Percentiles rank a stretch among this genome's conserved stretches.
These are phyloP conservation scores for Alectura lathami DNA, from an alignment of 2,113 vertebrate genomes.

Conservation along the genomic window DNA sequence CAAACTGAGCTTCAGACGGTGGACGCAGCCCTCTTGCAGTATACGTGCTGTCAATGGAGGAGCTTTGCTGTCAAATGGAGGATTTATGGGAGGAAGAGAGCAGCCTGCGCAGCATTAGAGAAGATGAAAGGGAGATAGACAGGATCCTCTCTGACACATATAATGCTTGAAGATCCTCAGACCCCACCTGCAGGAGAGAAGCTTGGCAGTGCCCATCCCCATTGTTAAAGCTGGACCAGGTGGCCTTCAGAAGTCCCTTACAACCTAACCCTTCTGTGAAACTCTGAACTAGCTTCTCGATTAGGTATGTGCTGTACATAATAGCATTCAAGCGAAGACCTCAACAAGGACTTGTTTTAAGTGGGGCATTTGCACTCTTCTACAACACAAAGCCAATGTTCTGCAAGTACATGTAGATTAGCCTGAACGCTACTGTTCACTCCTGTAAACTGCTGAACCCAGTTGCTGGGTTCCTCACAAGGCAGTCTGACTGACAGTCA, in stretches of 20 bases:
- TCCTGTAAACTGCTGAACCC: slow-evolving; percentile 22
- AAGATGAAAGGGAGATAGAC: background rate
- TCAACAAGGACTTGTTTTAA: background rate
- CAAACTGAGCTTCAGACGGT: background rate
- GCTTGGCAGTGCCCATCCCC: background rate
- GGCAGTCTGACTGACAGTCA: background rate
- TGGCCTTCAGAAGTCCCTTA: background rate
- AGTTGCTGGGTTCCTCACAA: background rate
- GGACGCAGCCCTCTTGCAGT: background rate
- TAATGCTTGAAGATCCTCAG: background rate
- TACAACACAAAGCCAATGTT: background rate
- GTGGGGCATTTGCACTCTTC: background rate
- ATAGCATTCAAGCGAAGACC: background rate
- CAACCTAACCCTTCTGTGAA: background rate
- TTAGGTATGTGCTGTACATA: background rate
- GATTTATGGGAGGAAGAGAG: background rate
- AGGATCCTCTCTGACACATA: background rate
- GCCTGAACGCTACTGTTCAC: background rate
- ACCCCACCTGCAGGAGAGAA: background rate
- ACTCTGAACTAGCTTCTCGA: background rate
- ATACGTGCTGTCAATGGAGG: background rate
- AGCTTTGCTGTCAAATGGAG: background rate
- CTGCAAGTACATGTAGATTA: slow-evolving; percentile 15
- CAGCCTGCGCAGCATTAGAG: background rate
- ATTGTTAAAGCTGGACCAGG: background rate